Base-by-base conservation (phyloP, 1,140 invertebrate species). In the Drosophila sp. region DNA sequence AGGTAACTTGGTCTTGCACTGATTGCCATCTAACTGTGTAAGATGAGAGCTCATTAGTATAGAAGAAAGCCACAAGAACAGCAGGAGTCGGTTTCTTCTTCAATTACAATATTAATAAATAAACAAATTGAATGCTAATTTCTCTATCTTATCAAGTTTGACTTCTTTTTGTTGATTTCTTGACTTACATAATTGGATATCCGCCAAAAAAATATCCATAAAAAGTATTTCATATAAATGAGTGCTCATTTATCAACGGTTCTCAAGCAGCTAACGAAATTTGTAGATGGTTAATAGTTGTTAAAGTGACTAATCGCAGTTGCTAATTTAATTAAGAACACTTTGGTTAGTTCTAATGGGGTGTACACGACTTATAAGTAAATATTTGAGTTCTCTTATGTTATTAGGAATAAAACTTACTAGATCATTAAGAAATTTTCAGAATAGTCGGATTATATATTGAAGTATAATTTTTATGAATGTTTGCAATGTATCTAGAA, bases 1-100 rank as follows among this genome's bases (percentile, higher is more conserved):
- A 81, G 62, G 69, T 62, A 78, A 75, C 11, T 71, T 66, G 29
- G 27, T 54, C 46, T 83, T 75, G 57, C 64, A 66, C 54, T 57
- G 46, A 51, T 48, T 46, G 34, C 36, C 18, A 32, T 25, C 32
- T 16, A 51, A 18, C 41, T 32, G 27, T 67, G 25, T 54, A 34
- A n/a, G 14, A 57, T 57, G 34, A 34, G 14, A 53, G 34, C 59
- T 65, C 43, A 62, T 41, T 45, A 48, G 32, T n/a, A 38, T 38
- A 13, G 36, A n/a, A 38, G 11, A n/a, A 38, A 38, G n/a, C n/a
- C 36, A 38, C 36, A 38, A 13, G 2, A 7, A 29, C 27, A 29
- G n/a, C 36, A 13, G 11, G 34, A 29, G n/a, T n/a, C 4, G 11
- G 34, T 13, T 38, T 13, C n/a, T 13, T 38, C 36, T 38, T n/a